Evolutionary conservation across 2,113 vertebrate genomes (phyloP).

Genomic region (Rhabdomys dilectus): DNA sequence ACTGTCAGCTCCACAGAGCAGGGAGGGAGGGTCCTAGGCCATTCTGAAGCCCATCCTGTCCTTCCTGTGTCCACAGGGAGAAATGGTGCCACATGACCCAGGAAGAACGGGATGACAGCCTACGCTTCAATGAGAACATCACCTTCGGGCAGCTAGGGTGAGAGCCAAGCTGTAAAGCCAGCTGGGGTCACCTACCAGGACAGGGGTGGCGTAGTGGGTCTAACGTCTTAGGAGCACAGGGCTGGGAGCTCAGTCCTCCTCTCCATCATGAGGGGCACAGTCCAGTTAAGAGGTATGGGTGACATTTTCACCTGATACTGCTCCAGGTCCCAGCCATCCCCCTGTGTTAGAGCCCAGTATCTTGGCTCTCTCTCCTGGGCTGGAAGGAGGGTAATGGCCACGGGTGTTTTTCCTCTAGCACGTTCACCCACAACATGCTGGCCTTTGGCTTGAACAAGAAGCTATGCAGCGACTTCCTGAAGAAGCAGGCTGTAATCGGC

Average conservation of each 20-base stretch:
- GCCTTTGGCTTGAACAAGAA: constrained; percentile 96
- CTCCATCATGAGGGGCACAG: background rate
- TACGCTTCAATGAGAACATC: constrained; percentile 97
- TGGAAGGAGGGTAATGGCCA: background rate
- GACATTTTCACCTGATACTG: background rate
- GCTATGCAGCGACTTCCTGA: constrained; percentile 96
- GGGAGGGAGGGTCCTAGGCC: fast-evolving
- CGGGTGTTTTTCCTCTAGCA: constrained; percentile 85
- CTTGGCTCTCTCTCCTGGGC: background rate
- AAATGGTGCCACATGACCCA: constrained; percentile 99
- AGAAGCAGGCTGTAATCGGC: constrained; percentile 98
- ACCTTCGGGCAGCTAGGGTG: constrained; percentile 98
- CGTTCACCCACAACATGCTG: constrained; percentile 98
- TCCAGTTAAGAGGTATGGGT: background rate
- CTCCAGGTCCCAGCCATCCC: background rate
- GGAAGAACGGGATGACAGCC: constrained; percentile 95
- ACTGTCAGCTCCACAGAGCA: background rate
- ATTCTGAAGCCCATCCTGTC: background rate
- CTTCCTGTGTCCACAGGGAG: constrained; percentile 90
- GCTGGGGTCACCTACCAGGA: background rate
- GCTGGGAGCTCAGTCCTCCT: fast-evolving
- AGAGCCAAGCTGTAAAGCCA: constrained; percentile 11
- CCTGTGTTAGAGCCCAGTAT: background rate
- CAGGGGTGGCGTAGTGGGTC: background rate
- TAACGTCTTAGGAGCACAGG: background rate